Conservation (phyloP, 2,113 vertebrate genomes). For the Boleophthalmus pectinirostris region DNA sequence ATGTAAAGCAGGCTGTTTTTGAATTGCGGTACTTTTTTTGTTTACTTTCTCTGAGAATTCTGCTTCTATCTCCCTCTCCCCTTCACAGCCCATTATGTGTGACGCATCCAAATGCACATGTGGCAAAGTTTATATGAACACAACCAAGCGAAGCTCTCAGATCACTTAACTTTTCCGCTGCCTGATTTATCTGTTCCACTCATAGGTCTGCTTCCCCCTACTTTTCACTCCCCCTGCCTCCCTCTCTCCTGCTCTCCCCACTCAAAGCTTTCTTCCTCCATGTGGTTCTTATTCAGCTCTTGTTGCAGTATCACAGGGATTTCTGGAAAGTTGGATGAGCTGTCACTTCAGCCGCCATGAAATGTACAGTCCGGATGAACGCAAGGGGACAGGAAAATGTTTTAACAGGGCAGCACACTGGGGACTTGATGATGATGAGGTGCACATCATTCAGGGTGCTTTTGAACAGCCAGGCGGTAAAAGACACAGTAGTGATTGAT, state of each 20-base stretch:
- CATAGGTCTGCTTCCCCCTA: conserved; percentile 30
- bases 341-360: conserved; percentile 68
- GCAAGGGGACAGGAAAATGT: conserved; percentile 44
- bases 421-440: conserved; percentile 35
- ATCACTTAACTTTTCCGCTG: conserved; percentile 61
- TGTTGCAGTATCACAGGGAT: conserved; percentile 69
- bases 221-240: conserved; percentile 2
- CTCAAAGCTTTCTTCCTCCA: conserved; percentile 43
- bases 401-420: conserved; percentile 61
- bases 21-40: neutral
- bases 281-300: conserved; percentile 73
- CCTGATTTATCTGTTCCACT: conserved; percentile 66
- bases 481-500: neutral
- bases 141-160: conserved; percentile 48
- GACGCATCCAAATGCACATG: conserved; percentile 31
- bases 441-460: conserved; percentile 16
- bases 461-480: neutral
- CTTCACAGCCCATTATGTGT: neutral
- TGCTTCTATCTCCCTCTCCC: neutral
- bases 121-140: conserved; percentile 63
- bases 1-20: neutral
- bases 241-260: conserved; percentile 21
- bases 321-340: conserved; percentile 77
- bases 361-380: conserved; percentile 59
- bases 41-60: neutral